phyloP scores from a whole-genome alignment of 2,888 invertebrate species.

The Conchocele bisecta region DNA sequence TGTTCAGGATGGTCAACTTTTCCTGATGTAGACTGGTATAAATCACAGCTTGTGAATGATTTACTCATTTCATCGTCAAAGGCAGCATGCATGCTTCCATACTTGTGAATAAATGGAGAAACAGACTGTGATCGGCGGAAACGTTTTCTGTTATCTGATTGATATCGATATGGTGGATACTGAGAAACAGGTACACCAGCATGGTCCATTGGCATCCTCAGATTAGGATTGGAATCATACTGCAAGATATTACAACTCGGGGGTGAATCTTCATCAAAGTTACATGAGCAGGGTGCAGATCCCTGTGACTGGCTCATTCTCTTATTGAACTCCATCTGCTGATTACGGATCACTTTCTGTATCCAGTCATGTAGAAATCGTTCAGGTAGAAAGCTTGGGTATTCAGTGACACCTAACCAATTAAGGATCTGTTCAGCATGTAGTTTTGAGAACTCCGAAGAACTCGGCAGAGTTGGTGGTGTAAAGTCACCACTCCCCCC shows the following conservation, averaged over 20 bases:
- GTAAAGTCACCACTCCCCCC: too few species aligned
- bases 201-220: conserved; percentile 33
- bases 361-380: conserved; percentile 77
- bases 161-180: background rate
- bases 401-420: conserved; percentile 72
- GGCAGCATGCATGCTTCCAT: background rate
- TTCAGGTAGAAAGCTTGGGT: conserved; percentile 75
- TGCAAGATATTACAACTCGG: conserved; percentile 56
- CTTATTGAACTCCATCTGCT: conserved; percentile 45
- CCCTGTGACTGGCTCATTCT: conserved; percentile 18
- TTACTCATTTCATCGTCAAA: conserved; percentile 9
- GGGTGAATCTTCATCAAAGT: conserved; percentile 46
- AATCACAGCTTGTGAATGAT: conserved; percentile 47
- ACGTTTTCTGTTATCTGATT: background rate
- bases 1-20: conserved; percentile 48
- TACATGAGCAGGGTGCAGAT: background rate
- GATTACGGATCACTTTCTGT: conserved; percentile 66
- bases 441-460: background rate
- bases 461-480: too few species aligned
- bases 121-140: conserved; percentile 18
- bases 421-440: conserved; percentile 70
- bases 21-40: too few species aligned
- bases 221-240: conserved; percentile 32
- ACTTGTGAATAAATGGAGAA: conserved; percentile 1
- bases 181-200: background rate